These are phyloP conservation scores for Prolemur simus DNA, from an alignment of 2,113 vertebrate genomes.

Conservation along the genomic window DNA sequence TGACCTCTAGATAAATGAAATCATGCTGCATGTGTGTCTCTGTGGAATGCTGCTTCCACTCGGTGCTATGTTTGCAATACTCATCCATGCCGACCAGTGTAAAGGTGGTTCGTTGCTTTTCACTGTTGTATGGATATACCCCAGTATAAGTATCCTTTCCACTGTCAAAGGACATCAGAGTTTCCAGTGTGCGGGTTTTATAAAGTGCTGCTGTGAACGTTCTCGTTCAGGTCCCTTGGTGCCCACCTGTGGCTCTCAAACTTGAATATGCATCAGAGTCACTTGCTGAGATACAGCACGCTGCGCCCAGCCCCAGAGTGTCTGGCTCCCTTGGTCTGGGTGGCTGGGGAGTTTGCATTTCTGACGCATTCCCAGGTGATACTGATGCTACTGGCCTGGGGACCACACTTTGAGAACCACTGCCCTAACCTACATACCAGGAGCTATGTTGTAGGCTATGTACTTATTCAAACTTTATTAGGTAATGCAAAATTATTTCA, in stretches of 20 bases:
- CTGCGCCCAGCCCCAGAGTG: not conserved
- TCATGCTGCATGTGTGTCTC: not conserved
- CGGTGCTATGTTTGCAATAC: not conserved
- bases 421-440: not conserved
- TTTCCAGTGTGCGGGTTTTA: not conserved
- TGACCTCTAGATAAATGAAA: not conserved
- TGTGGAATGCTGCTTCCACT: not conserved
- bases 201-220: not conserved
- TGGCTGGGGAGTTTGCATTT: not conserved
- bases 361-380: not conserved
- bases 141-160: not conserved
- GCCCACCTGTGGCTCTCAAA: not conserved
- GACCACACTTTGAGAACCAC: not conserved
- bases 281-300: not conserved
- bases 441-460: not conserved
- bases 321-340: not conserved
- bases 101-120: not conserved
- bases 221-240: not conserved
- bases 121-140: not conserved
- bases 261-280: not conserved
- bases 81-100: not conserved
- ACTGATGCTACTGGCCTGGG: not conserved
- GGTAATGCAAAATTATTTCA: not conserved
- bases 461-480: not conserved
- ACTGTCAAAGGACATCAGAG: not conserved